Conservation (phyloP, 2,113 vertebrate species). For the Ictidomys tridecemlineatus region DNA sequence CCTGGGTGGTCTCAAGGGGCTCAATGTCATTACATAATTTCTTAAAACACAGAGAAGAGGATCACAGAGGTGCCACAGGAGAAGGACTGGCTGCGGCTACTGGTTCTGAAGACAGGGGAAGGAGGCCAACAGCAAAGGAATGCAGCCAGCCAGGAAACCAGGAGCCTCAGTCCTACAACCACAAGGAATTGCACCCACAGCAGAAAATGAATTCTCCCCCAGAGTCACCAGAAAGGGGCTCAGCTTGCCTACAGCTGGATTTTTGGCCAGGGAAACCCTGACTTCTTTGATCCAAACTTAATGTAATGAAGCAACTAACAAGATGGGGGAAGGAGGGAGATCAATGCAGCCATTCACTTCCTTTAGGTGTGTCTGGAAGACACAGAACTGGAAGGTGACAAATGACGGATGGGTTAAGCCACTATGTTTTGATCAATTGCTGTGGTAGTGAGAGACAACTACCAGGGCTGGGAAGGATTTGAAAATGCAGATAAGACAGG, state of each 20-base stretch:
- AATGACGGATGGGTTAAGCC: background rate
- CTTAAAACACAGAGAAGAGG: background rate
- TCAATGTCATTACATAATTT: background rate
- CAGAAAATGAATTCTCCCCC: background rate
- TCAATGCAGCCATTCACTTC: conserved; percentile 37
- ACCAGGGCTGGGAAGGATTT: background rate
- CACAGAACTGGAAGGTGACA: background rate
- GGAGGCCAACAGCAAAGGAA: background rate
- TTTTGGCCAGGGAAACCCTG: background rate
- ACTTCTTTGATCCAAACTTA: conserved; percentile 67
- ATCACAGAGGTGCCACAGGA: background rate
- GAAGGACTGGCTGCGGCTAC: too few relatives aligned
- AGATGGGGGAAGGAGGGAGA: background rate
- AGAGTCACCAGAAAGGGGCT: background rate
- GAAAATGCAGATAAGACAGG: background rate
- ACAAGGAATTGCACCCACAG: background rate
- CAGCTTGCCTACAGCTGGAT: background rate
- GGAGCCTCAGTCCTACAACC: background rate
- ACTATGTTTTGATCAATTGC: background rate
- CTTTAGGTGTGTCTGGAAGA: background rate
- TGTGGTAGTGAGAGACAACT: background rate
- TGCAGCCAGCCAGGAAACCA: background rate
- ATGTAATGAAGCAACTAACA: conserved; percentile 36
- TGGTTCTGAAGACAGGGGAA: background rate
- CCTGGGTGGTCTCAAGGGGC: too few relatives aligned